Base-by-base conservation (phyloP, 2,888 invertebrate genomes). In the Drosophila demipolita region DNA sequence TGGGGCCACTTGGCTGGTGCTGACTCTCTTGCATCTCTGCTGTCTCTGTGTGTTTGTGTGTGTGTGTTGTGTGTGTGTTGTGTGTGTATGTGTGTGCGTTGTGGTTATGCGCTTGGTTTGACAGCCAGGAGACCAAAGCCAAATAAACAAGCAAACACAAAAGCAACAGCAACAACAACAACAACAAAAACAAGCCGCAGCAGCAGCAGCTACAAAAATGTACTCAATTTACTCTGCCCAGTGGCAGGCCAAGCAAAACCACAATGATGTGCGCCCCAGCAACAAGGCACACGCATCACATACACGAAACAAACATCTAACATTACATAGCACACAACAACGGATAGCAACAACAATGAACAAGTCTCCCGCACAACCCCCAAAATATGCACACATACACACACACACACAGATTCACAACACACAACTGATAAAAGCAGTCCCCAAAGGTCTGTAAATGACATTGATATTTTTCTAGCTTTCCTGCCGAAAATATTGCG, bases 81-180 rank as follows among this genome's bases (percentile, higher is more conserved):
- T 70, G 83, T 78, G 82, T 20, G 11, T 33, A 65, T 78, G 82
- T 20, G 11, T 33, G 33, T 33, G 33, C 0, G 33, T 66, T 88
- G 88, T 70, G 83, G 86, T 82, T 88, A 80, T 78, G 86, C 83
- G 88, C 88, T 82, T 75, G 86, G 88, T 73, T 86, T 87, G 87
- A 84, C 85, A 80, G 78, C 65, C 75, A 77, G 66, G 74, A 83
- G 80, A 87, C 80, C 84, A 87, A 74, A 71, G 83, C 79, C 68
- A 83, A 83, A 83, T 82, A 80, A 68, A 73, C 69, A 67, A 72
- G 66, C 65, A 50, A 52, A 23, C 26, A 62, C 66, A 53, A 33
- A 66, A 64, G 48, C 67, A 45, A 38, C 32, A 73, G 58, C 64
- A 54, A 58, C 45, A 66, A 17, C 48, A 48, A 1, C 29, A 32